A percentile compares a stretch with the other conserved stretches of the same genome.
phyloP scores from a whole-genome alignment of 2,797 vertebrate species.

The Lycodopsis pacificus region DNA sequence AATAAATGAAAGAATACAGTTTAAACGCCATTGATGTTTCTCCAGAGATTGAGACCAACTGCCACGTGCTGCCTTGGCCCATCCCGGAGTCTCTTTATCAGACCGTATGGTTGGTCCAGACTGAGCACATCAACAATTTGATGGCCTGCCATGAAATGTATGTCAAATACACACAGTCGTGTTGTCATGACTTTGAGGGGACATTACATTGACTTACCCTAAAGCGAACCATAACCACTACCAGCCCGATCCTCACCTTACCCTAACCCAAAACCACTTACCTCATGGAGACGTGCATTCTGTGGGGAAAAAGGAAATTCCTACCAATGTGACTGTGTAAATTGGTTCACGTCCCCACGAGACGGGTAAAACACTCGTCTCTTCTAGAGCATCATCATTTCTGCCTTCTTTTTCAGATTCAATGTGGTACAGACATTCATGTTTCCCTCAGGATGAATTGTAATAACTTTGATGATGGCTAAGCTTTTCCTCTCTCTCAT shows the following conservation, averaged over 20 bases:
- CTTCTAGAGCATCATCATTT: background rate
- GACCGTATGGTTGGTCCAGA: background rate
- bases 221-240: no score
- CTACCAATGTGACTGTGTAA: no score
- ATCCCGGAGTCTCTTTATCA: background rate
- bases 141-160: background rate
- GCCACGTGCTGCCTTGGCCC: background rate
- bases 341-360: no score
- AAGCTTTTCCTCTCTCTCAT: background rate
- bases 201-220: no score
- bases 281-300: no score
- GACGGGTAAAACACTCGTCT: background rate
- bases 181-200: no score
- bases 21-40: constrained; percentile 24
- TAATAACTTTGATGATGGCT: background rate
- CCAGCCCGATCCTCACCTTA: no score
- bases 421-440: background rate
- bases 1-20: background rate
- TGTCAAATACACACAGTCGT: no score
- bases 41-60: background rate
- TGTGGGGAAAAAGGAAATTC: no score
- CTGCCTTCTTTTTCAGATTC: background rate
- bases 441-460: background rate
- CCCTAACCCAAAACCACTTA: no score
- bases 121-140: background rate